Evolutionary conservation across 2,888 invertebrate genomes (phyloP), one percentile per base, ranked within the genome.

Genomic region (Tetramorium bicarinatum): DNA sequence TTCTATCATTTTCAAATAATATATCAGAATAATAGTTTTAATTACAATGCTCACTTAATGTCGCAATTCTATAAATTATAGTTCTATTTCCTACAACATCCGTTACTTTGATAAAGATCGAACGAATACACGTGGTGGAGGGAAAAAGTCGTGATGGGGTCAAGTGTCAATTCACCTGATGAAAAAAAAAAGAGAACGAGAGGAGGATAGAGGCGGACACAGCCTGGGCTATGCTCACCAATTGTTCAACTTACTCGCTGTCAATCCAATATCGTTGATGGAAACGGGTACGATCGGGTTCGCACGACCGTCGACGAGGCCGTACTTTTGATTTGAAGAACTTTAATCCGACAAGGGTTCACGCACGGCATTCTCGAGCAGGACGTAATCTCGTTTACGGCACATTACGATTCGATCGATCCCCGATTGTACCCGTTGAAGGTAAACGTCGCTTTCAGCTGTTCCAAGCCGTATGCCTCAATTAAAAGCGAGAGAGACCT

Each of bases 231-330:
- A 44, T 34, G 29, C 62, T 66, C 49, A 64, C 56, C 80, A 80
- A 71, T 77, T 85, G 81, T 83, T 71, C 62, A 71, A 76, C 75
- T 83, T 80, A 83, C 80, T 85, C 79, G 61, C n/a, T 69, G 54
- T 75, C 79, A 62, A 83, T 79, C 83, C 75, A 80, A 85, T 80
- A 75, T 54, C 72, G 61, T 11, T 52, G 38, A 64, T 64, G 38
- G 75, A 2, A 64, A 76, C 56, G 41, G 47, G 11, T 9, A 25
- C 44, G 62, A 82, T 82, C 56, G 84, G 18, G 62, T 15, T 77
- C 76, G 47, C 66, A 21, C 74, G 25, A 54, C 29, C 66, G 21
- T 81, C 52, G 49, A 52, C 47, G 49, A 47, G 41, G 44, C 21
- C 29, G 44, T 59, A 56, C 4, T 71, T 84, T 69, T 76, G 82